Evolutionary conservation across 64 coral and sea anemone species (phyloP).

Genomic region (Porites australiensis): DNA sequence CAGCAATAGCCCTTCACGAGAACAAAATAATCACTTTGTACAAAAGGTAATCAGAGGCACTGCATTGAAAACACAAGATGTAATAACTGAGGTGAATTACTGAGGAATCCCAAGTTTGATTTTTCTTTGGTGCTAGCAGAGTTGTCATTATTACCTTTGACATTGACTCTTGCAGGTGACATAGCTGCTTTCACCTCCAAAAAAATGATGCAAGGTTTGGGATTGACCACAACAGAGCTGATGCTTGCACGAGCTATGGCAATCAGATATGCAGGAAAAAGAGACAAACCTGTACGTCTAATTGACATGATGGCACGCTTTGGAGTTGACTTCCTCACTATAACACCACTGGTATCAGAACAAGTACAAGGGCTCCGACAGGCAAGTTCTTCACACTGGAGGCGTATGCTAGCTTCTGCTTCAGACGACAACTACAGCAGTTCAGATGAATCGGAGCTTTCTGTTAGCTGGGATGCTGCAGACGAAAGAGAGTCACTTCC

Average conservation of each 20-base stretch:
- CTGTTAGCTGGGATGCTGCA: background rate
- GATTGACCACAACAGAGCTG: constrained; percentile 39
- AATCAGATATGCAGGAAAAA: constrained; percentile 9
- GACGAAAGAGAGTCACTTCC: background rate
- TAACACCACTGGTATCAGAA: background rate
- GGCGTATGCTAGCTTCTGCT: no score
- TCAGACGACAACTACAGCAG: background rate
- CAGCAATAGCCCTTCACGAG: no score
- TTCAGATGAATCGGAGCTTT: background rate
- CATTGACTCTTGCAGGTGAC: background rate
- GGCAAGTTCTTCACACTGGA: background rate
- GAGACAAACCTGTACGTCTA: constrained; percentile 41
- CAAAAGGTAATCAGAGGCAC: background rate
- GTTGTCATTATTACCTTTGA: background rate
- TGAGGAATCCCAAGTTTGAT: background rate
- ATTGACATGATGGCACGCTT: constrained; percentile 36
- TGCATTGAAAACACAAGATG: background rate
- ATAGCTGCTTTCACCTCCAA: constrained; percentile 45
- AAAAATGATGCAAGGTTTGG: constrained; percentile 20
- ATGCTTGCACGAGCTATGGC: constrained; percentile 45
- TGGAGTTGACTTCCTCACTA: constrained; percentile 41
- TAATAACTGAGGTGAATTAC: background rate
- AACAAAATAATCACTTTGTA: background rate
- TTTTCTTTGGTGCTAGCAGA: background rate
- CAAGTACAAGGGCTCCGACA: background rate